A percentile compares a stretch with the other conserved stretches of the same genome.
Evolutionary conservation across 2,113 vertebrate genomes (phyloP).

Genomic region (Pelmatolapia mariae): DNA sequence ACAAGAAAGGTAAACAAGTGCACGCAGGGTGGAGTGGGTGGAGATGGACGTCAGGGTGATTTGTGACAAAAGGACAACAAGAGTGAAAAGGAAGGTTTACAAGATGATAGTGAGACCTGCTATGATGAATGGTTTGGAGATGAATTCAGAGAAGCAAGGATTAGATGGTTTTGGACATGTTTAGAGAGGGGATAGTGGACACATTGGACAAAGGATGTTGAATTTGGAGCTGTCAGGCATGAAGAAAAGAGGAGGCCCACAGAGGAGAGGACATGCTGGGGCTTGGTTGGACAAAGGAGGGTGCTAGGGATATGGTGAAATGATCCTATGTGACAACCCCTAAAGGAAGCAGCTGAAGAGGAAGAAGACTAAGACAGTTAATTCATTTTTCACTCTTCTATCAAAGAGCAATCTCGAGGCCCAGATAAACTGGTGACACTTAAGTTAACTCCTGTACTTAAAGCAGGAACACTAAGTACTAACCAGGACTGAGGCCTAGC

Average conservation of each 20-base stretch:
- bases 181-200: background rate
- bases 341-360: background rate
- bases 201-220: background rate
- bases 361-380: background rate
- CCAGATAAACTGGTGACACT: background rate
- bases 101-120: background rate
- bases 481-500: constrained; percentile 94
- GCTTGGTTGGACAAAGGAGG: background rate
- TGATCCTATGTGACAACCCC: background rate
- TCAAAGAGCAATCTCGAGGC: background rate
- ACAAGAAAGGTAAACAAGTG: background rate
- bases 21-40: background rate
- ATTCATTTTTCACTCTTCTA: background rate
- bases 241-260: background rate
- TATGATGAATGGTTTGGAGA: background rate
- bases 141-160: background rate
- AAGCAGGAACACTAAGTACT: constrained; percentile 34
- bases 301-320: background rate
- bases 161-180: background rate
- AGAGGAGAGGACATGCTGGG: background rate
- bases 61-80: background rate
- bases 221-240: background rate
- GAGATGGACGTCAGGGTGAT: background rate
- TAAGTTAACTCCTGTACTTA: background rate
- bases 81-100: background rate